Conservation (phyloP, 2,888 invertebrate genomes). For the Magallana nippona region DNA sequence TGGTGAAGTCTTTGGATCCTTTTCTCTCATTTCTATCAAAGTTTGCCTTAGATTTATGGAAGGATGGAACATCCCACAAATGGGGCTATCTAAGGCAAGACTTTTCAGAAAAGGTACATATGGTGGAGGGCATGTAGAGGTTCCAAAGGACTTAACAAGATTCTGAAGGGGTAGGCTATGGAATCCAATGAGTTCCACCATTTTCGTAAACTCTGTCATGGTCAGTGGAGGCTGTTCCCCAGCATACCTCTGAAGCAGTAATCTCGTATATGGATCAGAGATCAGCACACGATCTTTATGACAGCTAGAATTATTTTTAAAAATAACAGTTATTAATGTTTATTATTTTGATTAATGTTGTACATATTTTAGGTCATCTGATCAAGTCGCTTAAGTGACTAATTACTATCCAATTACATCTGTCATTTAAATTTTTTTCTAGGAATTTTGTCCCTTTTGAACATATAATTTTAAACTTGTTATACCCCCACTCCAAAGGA, state of each 20-base stretch:
- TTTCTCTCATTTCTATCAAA: not conserved
- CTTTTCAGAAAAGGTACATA: not conserved
- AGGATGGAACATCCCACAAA: conserved; percentile 12
- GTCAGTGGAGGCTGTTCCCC: not conserved
- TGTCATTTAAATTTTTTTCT: no score
- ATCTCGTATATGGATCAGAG: not conserved
- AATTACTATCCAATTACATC: no score
- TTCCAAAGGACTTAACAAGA: not conserved
- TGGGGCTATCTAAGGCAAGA: not conserved
- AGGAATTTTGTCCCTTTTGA: no score
- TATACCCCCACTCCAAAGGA: no score
- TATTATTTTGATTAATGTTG: not conserved
- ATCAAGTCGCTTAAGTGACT: no score
- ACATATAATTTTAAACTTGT: no score
- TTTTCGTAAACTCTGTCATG: not conserved
- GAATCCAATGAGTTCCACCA: not conserved
- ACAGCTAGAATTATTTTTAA: not conserved
- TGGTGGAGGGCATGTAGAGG: not conserved
- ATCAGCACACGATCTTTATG: not conserved
- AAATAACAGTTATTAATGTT: not conserved
- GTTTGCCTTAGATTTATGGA: not conserved
- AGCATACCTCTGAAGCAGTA: not conserved
- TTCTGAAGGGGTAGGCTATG: not conserved
- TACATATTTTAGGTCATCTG: no score
- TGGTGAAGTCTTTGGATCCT: not conserved